Evolutionary conservation across 2,888 invertebrate genomes (phyloP).

Genomic region (Mimumesa dahlbomi): DNA sequence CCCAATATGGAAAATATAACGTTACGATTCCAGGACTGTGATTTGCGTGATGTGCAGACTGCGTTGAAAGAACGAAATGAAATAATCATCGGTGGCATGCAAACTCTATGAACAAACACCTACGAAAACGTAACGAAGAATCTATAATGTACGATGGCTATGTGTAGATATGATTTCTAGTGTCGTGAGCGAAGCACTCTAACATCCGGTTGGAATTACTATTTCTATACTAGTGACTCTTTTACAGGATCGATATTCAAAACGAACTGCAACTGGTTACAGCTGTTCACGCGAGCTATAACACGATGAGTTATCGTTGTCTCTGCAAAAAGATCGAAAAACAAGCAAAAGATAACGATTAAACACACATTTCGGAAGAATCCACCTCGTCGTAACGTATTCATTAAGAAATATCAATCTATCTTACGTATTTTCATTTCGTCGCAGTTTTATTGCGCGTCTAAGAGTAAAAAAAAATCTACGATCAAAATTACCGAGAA

Average conservation of each 20-base stretch:
- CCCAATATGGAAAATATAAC: too few relatives aligned
- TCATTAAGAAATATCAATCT: too few relatives aligned
- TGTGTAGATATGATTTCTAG: too few relatives aligned
- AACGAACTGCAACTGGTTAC: conserved; percentile 32
- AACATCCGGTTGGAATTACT: neutral
- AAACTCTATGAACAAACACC: too few relatives aligned
- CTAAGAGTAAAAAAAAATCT: conserved; percentile 1
- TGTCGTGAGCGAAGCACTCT: neutral
- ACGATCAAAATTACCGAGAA: conserved; percentile 72
- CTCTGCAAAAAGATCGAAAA: conserved; percentile 55
- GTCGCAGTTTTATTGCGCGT: too few relatives aligned
- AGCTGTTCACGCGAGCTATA: conserved; percentile 21
- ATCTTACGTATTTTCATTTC: conserved; percentile 4
- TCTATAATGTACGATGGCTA: too few relatives aligned
- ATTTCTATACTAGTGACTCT: conserved; percentile 61
- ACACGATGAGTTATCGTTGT: conserved; percentile 32
- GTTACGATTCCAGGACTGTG: too few relatives aligned
- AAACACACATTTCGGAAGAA: neutral
- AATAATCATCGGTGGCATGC: too few relatives aligned
- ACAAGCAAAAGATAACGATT: conserved; percentile 4
- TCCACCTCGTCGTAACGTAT: too few relatives aligned
- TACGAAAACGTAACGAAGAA: too few relatives aligned
- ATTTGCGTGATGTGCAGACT: too few relatives aligned
- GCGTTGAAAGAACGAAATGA: too few relatives aligned
- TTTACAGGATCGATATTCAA: conserved; percentile 55